phyloP scores from a whole-genome alignment of 2,888 invertebrate genomes.

The Rhagium mordax region DNA sequence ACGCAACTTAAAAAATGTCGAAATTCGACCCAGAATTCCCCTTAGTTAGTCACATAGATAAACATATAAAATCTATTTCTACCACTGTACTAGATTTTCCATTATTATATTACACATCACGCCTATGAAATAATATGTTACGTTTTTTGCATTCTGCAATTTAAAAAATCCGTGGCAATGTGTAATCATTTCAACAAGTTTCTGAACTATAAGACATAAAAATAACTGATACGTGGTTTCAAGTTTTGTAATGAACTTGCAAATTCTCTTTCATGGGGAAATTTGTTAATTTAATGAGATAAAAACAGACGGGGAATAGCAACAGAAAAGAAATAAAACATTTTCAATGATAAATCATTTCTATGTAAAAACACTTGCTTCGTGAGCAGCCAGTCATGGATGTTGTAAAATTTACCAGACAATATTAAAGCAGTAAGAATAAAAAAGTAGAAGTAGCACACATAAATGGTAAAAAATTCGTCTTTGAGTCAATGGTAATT shows the following conservation, averaged over 20 bases:
- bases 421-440: neutral
- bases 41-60: neutral
- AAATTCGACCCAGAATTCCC: neutral
- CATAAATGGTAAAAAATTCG: too few relatives aligned
- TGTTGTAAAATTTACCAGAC: neutral
- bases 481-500: too few relatives aligned
- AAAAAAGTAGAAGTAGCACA: too few relatives aligned
- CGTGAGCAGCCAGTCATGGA: neutral
- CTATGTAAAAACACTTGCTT: too few relatives aligned
- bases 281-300: neutral
- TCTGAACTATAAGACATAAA: neutral
- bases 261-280: neutral
- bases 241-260: neutral
- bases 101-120: neutral
- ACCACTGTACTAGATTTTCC: neutral
- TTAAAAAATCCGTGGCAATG: neutral
- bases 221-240: neutral
- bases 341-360: neutral
- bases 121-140: neutral
- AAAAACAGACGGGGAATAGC: neutral
- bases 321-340: neutral
- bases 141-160: neutral
- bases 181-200: neutral
- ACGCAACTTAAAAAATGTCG: neutral
- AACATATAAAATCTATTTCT: neutral